These are phyloP conservation scores for Diachasmimorpha longicaudata DNA, from an alignment of 1,140 invertebrate species.

Conservation along the genomic window DNA sequence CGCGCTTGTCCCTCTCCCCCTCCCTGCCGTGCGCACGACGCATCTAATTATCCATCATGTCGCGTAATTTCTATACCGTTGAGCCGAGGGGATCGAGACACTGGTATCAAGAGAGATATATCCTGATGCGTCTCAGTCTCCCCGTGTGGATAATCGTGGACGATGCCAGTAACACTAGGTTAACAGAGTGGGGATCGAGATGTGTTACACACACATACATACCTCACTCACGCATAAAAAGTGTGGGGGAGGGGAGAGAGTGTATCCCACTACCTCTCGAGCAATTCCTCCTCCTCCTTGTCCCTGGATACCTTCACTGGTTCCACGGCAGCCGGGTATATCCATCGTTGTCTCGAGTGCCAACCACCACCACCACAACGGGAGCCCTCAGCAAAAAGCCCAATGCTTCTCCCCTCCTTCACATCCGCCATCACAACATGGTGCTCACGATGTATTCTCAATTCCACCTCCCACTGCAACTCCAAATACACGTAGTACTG, in stretches of 20 bases:
- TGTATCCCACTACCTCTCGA: background rate
- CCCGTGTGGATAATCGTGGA: background rate
- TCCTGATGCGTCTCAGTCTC: background rate
- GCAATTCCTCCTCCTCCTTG: background rate
- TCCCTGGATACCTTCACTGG: no score
- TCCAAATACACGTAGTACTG: background rate
- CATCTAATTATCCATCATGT: background rate
- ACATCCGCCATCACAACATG: background rate
- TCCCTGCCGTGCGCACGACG: no score
- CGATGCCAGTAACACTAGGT: background rate
- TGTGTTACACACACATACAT: background rate
- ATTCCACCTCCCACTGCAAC: slow-evolving; percentile 1
- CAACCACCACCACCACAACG: background rate
- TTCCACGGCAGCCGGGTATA: background rate
- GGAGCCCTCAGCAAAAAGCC: background rate
- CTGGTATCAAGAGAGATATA: background rate
- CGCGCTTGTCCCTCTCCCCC: no score
- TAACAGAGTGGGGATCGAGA: background rate
- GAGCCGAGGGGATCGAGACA: background rate
- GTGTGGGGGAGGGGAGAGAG: background rate
- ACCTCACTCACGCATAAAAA: background rate
- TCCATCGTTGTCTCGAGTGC: background rate
- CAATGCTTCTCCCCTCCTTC: background rate
- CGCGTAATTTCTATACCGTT: background rate
- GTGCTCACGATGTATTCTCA: background rate